phyloP scores from a whole-genome alignment of 2,888 invertebrate species.

The Xanthia icteritia region DNA sequence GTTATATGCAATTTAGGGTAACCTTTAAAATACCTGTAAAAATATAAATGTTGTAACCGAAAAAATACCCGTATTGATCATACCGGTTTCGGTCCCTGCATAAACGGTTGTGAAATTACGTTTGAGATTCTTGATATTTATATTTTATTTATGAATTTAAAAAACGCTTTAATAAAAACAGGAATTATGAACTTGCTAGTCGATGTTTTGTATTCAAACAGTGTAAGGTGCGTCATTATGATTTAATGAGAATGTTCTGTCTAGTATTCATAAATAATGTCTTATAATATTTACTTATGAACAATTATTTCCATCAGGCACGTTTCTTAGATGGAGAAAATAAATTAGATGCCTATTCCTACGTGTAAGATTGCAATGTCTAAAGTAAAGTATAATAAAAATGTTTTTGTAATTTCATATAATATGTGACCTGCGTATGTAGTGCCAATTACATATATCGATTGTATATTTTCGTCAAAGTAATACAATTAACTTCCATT shows the following conservation, averaged over 20 bases:
- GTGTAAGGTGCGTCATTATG: slow-evolving; percentile 65
- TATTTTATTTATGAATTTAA: slow-evolving; percentile 74
- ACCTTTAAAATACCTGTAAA: no score
- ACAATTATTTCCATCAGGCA: slow-evolving; percentile 66
- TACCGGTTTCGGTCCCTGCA: slow-evolving; percentile 20
- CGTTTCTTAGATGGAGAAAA: slow-evolving; percentile 65
- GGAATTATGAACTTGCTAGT: slow-evolving; percentile 79
- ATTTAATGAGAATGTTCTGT: slow-evolving; percentile 48
- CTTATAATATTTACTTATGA: slow-evolving; percentile 59
- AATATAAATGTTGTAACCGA: no score
- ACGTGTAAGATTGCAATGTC: slow-evolving; percentile 68
- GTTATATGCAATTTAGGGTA: no score
- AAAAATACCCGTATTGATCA: no score
- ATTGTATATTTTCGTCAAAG: slow-evolving; percentile 75
- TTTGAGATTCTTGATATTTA: slow-evolving; percentile 77
- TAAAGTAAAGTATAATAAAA: slow-evolving; percentile 63
- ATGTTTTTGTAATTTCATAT: slow-evolving; percentile 85
- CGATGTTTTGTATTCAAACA: slow-evolving; percentile 70
- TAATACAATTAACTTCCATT: slow-evolving; percentile 66
- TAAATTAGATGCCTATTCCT: slow-evolving; percentile 72
- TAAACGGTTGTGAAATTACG: slow-evolving; percentile 85
- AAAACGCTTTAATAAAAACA: slow-evolving; percentile 73
- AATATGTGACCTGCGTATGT: slow-evolving; percentile 86
- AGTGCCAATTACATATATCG: slow-evolving; percentile 85
- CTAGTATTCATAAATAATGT: slow-evolving; percentile 51